These are phyloP conservation scores for Gerris lacustris DNA, from an alignment of 2,888 invertebrate species.

Conservation along the genomic window DNA sequence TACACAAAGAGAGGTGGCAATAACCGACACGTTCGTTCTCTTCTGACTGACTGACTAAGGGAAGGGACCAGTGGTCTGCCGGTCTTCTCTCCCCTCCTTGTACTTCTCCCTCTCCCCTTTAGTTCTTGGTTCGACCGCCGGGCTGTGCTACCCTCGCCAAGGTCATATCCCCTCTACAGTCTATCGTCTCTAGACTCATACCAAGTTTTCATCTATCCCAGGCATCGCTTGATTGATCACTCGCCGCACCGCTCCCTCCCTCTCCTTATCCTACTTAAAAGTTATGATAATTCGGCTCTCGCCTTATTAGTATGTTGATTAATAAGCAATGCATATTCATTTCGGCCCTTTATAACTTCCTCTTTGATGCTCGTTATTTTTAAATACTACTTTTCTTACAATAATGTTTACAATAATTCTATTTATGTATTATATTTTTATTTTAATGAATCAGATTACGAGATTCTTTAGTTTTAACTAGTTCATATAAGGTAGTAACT, in stretches of 20 bases:
- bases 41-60: conserved; percentile 16
- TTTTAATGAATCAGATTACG: too few relatives aligned
- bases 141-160: conserved; percentile 1
- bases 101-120: conserved; percentile 12
- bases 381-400: not conserved
- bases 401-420: not conserved
- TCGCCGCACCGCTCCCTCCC: not conserved
- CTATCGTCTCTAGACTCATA: not conserved
- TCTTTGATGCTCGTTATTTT: not conserved
- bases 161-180: conserved; percentile 1
- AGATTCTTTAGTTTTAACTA: too few relatives aligned
- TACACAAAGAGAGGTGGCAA: conserved; percentile 2
- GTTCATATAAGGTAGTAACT: too few relatives aligned
- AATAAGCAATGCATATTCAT: conserved; percentile 11
- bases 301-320: conserved; percentile 9
- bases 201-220: conserved; percentile 10
- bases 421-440: not conserved
- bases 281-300: conserved; percentile 4
- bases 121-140: not conserved
- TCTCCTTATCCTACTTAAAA: conserved; percentile 5
- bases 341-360: conserved; percentile 2
- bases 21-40: conserved; percentile 15
- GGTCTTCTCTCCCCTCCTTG: conserved; percentile 15
- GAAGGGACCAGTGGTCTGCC: conserved; percentile 7
- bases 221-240: conserved; percentile 7